Percentiles rank a stretch among this genome's conserved stretches.
Evolutionary conservation across 2,888 invertebrate genomes (phyloP).

Genomic region (Seira ritae): DNA sequence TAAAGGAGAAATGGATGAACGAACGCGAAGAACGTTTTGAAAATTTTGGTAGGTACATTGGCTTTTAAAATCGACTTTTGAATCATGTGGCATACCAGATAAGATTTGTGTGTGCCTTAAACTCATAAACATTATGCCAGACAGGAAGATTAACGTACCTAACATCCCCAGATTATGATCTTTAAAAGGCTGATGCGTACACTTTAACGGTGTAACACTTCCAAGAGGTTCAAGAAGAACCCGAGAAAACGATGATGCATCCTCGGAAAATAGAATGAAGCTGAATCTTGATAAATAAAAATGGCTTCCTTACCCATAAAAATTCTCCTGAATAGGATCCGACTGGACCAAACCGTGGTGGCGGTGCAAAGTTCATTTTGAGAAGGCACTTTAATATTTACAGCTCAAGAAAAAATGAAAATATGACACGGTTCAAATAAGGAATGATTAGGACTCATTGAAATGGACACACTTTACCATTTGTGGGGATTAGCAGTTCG

Average conservation of each 20-base stretch:
- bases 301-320: conserved; percentile 37
- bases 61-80: conserved; percentile 33
- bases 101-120: conserved; percentile 31
- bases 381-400: not conserved
- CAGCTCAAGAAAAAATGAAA: conserved; percentile 31
- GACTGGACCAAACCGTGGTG: too few species aligned
- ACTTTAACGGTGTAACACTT: conserved; percentile 14
- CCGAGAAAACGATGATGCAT: not conserved
- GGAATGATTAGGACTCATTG: conserved; percentile 52
- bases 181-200: not conserved
- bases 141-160: conserved; percentile 6
- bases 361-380: conserved; percentile 40
- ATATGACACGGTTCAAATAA: conserved; percentile 41
- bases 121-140: not conserved
- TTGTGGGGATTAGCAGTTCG: not conserved
- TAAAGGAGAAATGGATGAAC: conserved; percentile 33
- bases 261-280: too few species aligned
- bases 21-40: conserved; percentile 38
- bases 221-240: not conserved
- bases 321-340: not conserved
- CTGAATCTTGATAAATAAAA: too few species aligned
- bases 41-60: conserved; percentile 23
- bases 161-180: not conserved
- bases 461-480: conserved; percentile 40
- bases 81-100: conserved; percentile 46